Base-by-base conservation (phyloP, 1,140 invertebrate genomes). In the Mycetomoellerius zeteki region DNA sequence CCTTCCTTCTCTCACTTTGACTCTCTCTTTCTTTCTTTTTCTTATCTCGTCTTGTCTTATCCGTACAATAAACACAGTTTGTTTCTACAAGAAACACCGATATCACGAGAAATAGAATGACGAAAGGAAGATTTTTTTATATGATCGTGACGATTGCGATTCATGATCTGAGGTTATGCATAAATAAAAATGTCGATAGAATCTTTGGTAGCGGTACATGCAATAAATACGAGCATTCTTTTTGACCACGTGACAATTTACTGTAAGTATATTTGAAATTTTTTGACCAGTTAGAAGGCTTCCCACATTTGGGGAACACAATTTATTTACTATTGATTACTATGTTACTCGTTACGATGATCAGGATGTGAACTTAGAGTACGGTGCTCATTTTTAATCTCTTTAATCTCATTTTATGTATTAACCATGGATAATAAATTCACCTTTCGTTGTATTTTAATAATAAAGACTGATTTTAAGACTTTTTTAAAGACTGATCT, bases 101-200 rank as follows among this genome's bases (percentile, higher is more conserved):
- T 86, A 90, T 78, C 81, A 77, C 71, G 72, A 89, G 81, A 85
- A 60, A 33, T 85, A 64, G 86, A 86, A 90, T 90, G 88, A 93
- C 87, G 88, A 92, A 93, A 93, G 87, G 90, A 93, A 90, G 89
- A n/a, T n/a, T n/a, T n/a, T n/a, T n/a, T n/a, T n/a, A n/a, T n/a
- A n/a, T n/a, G n/a, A n/a, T n/a, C n/a, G n/a, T n/a, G n/a, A 92
- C 91, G 87, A 87, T 91, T 43, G 37, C 89, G 90, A 92, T 92
- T 90, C 86, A 90, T 85, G 88, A 77, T 54, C 85, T 90, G 90
- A 93, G 90, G 91, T 93, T 81, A 72, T 27, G 33, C 84, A 84
- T 88, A 92, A 89, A 90, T 93, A 88, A 91, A 92, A 90, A 86
- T 50, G 62, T 47, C 21, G n/a, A 82, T 69, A 50, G 24, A 80